Percentiles rank a stretch among this genome's conserved stretches.
Conservation (phyloP, 2,797 vertebrate species). For the Pantherophis vulpinus region DNA sequence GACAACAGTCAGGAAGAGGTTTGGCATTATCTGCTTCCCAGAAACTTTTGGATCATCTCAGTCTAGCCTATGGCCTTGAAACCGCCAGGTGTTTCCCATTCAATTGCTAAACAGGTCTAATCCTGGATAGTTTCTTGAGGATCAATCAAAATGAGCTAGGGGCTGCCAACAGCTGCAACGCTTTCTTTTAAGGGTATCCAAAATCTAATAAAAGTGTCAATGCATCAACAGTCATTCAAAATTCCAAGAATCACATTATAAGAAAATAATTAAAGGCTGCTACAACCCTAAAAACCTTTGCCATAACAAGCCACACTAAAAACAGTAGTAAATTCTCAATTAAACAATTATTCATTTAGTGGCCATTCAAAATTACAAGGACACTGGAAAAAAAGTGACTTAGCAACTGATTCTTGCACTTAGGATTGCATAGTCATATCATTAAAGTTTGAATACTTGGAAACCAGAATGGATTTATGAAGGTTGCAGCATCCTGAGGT, state of each 20-base stretch:
- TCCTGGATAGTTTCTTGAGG: not conserved
- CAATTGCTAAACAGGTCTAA: not conserved
- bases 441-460: not conserved
- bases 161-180: not conserved
- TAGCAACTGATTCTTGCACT: not conserved
- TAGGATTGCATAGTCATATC: not conserved
- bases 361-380: not conserved
- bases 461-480: not conserved
- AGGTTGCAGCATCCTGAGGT: not conserved
- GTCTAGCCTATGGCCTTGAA: not conserved
- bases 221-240: not conserved
- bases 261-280: not conserved
- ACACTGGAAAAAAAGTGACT: fast-evolving
- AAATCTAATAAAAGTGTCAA: not conserved
- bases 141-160: not conserved
- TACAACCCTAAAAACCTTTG: not conserved
- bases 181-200: not conserved
- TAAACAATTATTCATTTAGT: not conserved
- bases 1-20: not conserved
- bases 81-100: not conserved
- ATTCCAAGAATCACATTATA: not conserved
- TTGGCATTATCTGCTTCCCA: not conserved
- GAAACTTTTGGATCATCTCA: not conserved
- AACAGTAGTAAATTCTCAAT: not conserved
- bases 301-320: not conserved